Evolutionary conservation across 2,113 vertebrate species (phyloP), one percentile per base, ranked within the genome.

Genomic region (Apteryx mantelli): DNA sequence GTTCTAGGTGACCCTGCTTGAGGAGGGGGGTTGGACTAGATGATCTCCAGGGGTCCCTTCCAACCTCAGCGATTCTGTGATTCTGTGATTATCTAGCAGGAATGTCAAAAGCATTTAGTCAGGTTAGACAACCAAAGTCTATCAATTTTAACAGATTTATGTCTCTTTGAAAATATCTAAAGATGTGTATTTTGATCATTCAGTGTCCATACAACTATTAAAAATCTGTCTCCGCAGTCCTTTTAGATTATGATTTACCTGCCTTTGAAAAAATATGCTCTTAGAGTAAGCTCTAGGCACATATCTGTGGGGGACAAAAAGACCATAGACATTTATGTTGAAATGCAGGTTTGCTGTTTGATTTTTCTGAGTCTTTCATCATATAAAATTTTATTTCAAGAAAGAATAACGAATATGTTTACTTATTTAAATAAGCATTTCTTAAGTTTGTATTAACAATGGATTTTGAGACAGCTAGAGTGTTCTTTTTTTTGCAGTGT

Each of bases 291-390:
- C 21, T 75, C 30, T 34, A 82, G 64, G 26, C 22, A 44, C 8
- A 40, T 1, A 28, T 6, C 6, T 73, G 68, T 64, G 36, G 4
- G 4, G 25, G 5, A 91, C 3, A 15, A 79, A 93, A 82, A 69
- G 18, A 56, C 55, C 53, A 32, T 16, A 30, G 0, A 0, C 21
- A 26, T 70, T 63, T 34, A 14, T 13, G 6, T 21, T 70, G 36
- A 24, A 86, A 78, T 65, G 61, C 7, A 44, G 13, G 4, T 65
- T 52, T 50, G 5, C 8, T 36, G 9, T 32, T 53, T 73, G 30
- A 12, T 83, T 78, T 78, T 65, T 60, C 38, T 7, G 82, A n/a
- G 9, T 17, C 76, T 79, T 91, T 73, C 28, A 69, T 7, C 11
- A 42, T 1, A 46, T 1, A 75, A 63, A 82, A 20, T 0, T 46